Conservation (phyloP, 2,888 invertebrate genomes). For the Napeogenes sylphis region DNA sequence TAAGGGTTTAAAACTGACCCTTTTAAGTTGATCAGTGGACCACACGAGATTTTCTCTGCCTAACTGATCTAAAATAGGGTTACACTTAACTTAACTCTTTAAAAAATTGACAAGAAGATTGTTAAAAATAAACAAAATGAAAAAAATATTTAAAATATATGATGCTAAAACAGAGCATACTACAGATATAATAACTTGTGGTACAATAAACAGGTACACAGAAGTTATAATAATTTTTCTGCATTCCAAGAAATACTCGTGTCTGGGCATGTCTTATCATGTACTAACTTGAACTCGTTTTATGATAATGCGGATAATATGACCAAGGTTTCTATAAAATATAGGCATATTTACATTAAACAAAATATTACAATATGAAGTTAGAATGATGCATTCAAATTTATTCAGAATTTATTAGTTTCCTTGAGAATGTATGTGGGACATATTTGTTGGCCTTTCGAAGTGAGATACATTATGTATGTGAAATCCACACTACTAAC, state of each 20-base stretch:
- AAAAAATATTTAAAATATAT: neutral
- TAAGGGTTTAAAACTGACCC: slow-evolving; percentile 30
- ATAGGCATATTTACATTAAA: slow-evolving; percentile 11
- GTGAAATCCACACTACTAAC: no score
- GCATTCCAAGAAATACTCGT: slow-evolving; percentile 12
- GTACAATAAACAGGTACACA: slow-evolving; percentile 8
- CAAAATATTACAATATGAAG: neutral
- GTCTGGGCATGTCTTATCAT: slow-evolving; percentile 13
- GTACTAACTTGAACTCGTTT: slow-evolving; percentile 12
- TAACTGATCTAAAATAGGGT: slow-evolving; percentile 19
- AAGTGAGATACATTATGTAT: slow-evolving; percentile 11
- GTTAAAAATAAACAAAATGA: no score
- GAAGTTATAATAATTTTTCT: slow-evolving; percentile 11
- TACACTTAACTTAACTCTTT: no score
- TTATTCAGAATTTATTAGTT: no score
- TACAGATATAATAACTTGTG: neutral
- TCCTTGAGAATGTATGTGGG: no score
- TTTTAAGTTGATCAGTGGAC: slow-evolving; percentile 47
- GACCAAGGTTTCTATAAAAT: slow-evolving; percentile 11
- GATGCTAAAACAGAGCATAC: neutral
- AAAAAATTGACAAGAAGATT: no score
- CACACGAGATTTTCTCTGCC: slow-evolving; percentile 39
- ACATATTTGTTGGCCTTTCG: no score
- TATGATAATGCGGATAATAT: slow-evolving; percentile 15
- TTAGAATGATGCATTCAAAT: no score